A percentile compares a stretch with the other conserved stretches of the same genome.
These are phyloP conservation scores for Sturnira hondurensis DNA, from an alignment of 2,113 vertebrate species.

Conservation along the genomic window DNA sequence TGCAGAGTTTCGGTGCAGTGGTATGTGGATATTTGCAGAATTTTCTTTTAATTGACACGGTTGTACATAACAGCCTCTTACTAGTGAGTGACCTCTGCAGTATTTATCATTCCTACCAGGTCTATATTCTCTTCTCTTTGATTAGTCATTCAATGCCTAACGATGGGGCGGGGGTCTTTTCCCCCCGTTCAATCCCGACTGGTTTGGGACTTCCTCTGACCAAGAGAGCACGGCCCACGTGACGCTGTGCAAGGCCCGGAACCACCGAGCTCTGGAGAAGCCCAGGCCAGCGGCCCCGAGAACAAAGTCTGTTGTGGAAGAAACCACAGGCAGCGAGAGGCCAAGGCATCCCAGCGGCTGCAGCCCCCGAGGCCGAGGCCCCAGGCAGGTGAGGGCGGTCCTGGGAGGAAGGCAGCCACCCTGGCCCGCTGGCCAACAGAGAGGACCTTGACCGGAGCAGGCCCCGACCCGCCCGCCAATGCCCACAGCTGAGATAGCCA, in stretches of 20 bases:
- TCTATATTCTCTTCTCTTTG: background rate
- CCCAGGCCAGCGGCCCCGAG: background rate
- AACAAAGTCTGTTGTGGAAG: background rate
- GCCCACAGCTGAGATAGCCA: no score
- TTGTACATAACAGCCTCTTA: background rate
- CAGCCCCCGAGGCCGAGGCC: background rate
- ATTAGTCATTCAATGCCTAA: background rate
- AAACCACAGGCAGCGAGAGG: background rate
- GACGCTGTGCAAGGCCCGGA: background rate
- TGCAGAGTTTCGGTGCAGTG: fast-evolving
- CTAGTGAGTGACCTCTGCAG: background rate
- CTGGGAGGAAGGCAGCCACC: background rate
- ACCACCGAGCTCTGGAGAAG: background rate
- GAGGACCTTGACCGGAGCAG: background rate
- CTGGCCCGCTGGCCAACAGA: background rate
- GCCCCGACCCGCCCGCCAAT: fast-evolving
- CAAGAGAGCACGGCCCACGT: background rate
- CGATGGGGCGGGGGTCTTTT: background rate
- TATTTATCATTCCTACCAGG: background rate
- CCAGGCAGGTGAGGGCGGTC: no score
- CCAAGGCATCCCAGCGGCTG: background rate
- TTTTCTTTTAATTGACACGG: background rate
- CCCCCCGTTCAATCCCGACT: background rate
- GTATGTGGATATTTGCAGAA: fast-evolving
- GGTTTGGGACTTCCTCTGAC: background rate